phyloP scores from a whole-genome alignment of 2,888 invertebrate genomes.

The Eretmocerus hayati region DNA sequence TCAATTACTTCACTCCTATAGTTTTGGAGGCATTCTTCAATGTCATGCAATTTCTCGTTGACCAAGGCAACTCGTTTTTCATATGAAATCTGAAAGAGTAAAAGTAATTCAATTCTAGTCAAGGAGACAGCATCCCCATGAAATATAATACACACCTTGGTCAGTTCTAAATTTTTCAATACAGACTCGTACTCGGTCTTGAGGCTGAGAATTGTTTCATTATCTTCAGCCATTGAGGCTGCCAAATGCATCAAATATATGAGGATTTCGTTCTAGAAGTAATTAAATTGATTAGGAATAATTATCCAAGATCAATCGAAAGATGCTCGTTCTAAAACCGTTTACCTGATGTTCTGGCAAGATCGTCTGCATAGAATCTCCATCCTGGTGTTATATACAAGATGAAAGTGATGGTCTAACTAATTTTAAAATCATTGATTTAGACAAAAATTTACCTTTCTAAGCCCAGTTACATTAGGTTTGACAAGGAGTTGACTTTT shows the following conservation, averaged over 20 bases:
- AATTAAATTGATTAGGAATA: neutral
- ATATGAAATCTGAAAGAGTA: constrained; percentile 9
- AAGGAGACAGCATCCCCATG: neutral
- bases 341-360: constrained; percentile 12
- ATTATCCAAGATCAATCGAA: neutral
- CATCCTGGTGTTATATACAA: constrained; percentile 7
- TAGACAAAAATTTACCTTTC: no score
- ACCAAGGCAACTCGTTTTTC: constrained; percentile 7
- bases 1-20: constrained; percentile 26
- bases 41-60: constrained; percentile 27
- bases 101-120: neutral
- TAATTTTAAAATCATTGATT: neutral
- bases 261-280: constrained; percentile 27
- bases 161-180: constrained; percentile 25
- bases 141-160: constrained; percentile 5
- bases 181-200: constrained; percentile 31
- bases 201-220: constrained; percentile 28
- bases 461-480: no score
- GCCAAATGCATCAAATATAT: constrained; percentile 29
- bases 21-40: constrained; percentile 25
- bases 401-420: neutral
- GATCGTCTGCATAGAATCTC: neutral
- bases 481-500: constrained; percentile 3
- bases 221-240: constrained; percentile 31
- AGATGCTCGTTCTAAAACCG: neutral